A percentile compares a stretch with the other conserved stretches of the same genome.
phyloP scores from a whole-genome alignment of 2,113 vertebrate species.

The Coptodon bakossiorum region DNA sequence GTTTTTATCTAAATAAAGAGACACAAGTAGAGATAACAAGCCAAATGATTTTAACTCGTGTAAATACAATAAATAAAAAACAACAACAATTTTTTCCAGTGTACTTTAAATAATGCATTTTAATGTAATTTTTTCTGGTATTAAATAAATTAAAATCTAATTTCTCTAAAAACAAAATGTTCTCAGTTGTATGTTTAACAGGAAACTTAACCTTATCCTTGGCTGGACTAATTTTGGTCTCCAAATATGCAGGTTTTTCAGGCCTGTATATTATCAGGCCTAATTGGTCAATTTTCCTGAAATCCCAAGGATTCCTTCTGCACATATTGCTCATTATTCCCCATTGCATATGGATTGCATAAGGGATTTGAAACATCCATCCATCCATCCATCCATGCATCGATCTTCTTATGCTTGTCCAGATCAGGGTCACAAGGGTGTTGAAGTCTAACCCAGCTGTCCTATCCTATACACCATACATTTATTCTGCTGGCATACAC shows the following conservation, averaged over 20 bases:
- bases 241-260: neutral
- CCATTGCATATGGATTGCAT: neutral
- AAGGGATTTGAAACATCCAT: neutral
- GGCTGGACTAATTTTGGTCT: neutral
- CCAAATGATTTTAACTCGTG: neutral
- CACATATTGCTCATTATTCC: neutral
- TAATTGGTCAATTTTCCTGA: fast-evolving
- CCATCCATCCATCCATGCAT: neutral
- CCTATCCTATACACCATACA: neutral
- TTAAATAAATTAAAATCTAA: neutral
- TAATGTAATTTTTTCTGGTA: neutral
- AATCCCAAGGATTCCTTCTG: neutral
- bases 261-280: neutral
- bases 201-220: neutral
- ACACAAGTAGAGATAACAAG: neutral
- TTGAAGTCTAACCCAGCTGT: neutral
- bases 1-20: neutral
- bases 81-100: neutral
- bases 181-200: neutral
- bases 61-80: neutral
- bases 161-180: neutral
- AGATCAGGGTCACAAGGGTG: fast-evolving
- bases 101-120: neutral
- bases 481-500: neutral
- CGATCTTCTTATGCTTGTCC: neutral